phyloP scores from a whole-genome alignment of 2,113 vertebrate species.

The Electrona antarctica region DNA sequence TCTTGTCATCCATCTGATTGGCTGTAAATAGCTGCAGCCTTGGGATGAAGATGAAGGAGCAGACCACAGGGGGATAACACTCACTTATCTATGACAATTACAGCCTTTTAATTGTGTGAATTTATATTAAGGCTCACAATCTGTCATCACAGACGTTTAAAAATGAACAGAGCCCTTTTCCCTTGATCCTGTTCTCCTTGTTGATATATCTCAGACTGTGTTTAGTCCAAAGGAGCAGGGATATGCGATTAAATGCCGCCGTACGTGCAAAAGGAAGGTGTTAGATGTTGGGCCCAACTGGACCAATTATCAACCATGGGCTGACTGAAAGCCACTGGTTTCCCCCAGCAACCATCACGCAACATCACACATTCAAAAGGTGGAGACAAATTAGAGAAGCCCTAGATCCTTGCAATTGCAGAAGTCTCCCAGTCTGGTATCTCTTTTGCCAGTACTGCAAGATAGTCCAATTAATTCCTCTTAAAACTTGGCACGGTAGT shows the following conservation, averaged over 20 bases:
- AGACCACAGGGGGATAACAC: conserved; percentile 28
- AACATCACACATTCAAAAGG: conserved; percentile 69
- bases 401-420: not conserved
- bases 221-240: conserved; percentile 42
- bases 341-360: conserved; percentile 64
- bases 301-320: conserved; percentile 74
- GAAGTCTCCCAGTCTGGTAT: conserved; percentile 8
- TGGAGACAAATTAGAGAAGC: conserved; percentile 35
- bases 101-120: conserved; percentile 50
- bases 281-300: conserved; percentile 65
- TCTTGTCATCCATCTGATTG: conserved; percentile 40
- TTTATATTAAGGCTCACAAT: conserved; percentile 52
- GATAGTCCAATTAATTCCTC: not conserved
- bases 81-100: conserved; percentile 52
- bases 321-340: conserved; percentile 62
- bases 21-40: conserved; percentile 39
- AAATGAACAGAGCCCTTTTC: conserved; percentile 39
- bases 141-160: conserved; percentile 40
- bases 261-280: conserved; percentile 64
- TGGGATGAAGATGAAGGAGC: conserved; percentile 40
- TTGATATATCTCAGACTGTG: conserved; percentile 19
- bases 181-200: conserved; percentile 11
- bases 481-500: not conserved
- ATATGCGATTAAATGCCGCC: conserved; percentile 60
- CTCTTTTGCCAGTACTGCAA: not conserved